Percentiles rank a stretch among this genome's conserved stretches.
phyloP scores from a whole-genome alignment of 92 coral and sea anemone genomes.

The Paragorgia papillata region DNA sequence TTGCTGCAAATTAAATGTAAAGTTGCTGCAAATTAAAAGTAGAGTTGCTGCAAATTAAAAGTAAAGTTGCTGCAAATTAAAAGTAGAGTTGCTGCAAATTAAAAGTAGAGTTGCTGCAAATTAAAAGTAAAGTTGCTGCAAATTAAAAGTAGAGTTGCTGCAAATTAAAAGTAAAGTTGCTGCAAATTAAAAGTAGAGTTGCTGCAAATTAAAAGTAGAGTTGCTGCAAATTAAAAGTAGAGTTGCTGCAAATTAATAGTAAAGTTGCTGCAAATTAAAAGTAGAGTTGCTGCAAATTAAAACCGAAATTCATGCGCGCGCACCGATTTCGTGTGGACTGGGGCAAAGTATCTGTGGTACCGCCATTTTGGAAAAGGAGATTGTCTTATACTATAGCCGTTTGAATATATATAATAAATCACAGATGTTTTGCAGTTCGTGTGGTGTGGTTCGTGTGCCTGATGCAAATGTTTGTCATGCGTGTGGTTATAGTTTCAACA shows the following conservation, averaged over 20 bases:
- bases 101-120: too few relatives aligned
- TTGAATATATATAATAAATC: background rate
- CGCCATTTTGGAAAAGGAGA: background rate
- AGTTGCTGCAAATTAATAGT: background rate
- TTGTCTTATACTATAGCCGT: background rate
- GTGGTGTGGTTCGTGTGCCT: slow-evolving; percentile 27
- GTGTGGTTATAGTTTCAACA: slow-evolving; percentile 26
- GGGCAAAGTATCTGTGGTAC: background rate
- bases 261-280: background rate
- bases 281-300: slow-evolving; percentile 21
- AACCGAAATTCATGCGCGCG: background rate
- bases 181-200: too few relatives aligned
- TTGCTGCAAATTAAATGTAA: too few relatives aligned
- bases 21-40: too few relatives aligned
- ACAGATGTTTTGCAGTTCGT: slow-evolving; percentile 46
- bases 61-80: too few relatives aligned
- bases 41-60: too few relatives aligned
- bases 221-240: background rate
- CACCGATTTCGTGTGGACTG: too few relatives aligned
- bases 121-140: too few relatives aligned
- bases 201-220: background rate
- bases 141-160: too few relatives aligned
- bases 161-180: too few relatives aligned
- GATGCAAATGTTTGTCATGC: slow-evolving; percentile 37
- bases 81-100: too few relatives aligned